Base-by-base conservation (phyloP, 2,888 invertebrate genomes). In the Celastrina argiolus region DNA sequence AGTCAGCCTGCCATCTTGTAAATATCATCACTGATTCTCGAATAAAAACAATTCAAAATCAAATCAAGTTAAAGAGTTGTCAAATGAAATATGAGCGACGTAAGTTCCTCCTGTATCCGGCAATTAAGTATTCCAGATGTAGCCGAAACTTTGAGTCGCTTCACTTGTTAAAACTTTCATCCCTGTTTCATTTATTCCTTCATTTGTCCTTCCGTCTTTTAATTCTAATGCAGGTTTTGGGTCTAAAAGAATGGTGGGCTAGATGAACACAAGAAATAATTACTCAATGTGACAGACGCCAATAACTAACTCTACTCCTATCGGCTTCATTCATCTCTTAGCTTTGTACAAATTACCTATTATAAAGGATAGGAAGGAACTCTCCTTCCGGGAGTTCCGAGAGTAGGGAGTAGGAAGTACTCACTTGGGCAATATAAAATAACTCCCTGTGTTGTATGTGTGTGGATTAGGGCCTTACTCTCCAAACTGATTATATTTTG, bases 91-190 rank as follows among this genome's bases (percentile, higher is more conserved):
- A 66, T 66, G 59, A 65, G 66, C 39, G 16, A 39, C 59, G 59
- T 59, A 66, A 66, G 58, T 66, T 66, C 70, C 72, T 71, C 66
- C 69, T 66, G 61, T 66, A 69, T 64, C 64, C 64, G 66, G 63
- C 69, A 74, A 73, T 76, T 76, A 73, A 73, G 68, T 71, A 75
- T 74, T 71, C 73, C 69, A 69, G 71, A 68, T 70, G 67, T 67
- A 63, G 70, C 63, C 66, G 67, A 56, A 71, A 71, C 69, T 72
- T 69, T 70, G 63, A 68, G 72, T 68, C 69, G 66, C 68, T 70
- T 69, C 72, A 69, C 70, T 73, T 74, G 71, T 73, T 74, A 72
- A 73, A 74, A 76, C 69, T 75, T 75, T 64, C 64, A 58, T 67
- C 67, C 66, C 65, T 65, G 67, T 68, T 67, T 66, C 67, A 59